A percentile compares a stretch with the other conserved stretches of the same genome.
Conservation (phyloP, 1,140 invertebrate genomes). For the Heliconius himera region DNA sequence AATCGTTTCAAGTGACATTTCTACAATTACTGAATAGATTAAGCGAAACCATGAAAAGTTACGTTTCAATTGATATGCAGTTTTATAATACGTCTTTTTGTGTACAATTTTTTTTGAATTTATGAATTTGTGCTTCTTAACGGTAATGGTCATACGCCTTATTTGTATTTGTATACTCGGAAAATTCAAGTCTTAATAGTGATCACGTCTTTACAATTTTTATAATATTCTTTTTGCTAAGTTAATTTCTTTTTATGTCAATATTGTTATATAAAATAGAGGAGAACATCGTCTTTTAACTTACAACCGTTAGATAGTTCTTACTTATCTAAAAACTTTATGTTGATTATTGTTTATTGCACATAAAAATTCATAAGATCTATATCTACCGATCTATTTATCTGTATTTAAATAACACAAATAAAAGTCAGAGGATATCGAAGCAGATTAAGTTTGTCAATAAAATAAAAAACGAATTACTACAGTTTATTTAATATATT, state of each 20-base stretch:
- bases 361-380: not conserved
- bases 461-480: no score
- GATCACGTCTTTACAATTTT: not conserved
- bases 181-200: not conserved
- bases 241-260: no score
- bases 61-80: constrained; percentile 21
- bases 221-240: not conserved
- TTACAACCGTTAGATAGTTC: no score
- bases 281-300: no score
- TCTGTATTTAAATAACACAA: not conserved
- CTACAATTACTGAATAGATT: constrained; percentile 38
- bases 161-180: not conserved
- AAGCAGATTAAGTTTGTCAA: no score
- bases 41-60: constrained; percentile 38
- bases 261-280: no score
- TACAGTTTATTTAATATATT: no score
- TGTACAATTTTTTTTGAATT: not conserved
- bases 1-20: constrained; percentile 39
- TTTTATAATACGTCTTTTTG: constrained; percentile 1
- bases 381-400: not conserved
- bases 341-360: not conserved
- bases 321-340: no score
- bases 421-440: not conserved
- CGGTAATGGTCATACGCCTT: not conserved
- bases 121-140: not conserved